Evolutionary conservation across 2,888 invertebrate genomes (phyloP).

Genomic region (Oasisia sp.): DNA sequence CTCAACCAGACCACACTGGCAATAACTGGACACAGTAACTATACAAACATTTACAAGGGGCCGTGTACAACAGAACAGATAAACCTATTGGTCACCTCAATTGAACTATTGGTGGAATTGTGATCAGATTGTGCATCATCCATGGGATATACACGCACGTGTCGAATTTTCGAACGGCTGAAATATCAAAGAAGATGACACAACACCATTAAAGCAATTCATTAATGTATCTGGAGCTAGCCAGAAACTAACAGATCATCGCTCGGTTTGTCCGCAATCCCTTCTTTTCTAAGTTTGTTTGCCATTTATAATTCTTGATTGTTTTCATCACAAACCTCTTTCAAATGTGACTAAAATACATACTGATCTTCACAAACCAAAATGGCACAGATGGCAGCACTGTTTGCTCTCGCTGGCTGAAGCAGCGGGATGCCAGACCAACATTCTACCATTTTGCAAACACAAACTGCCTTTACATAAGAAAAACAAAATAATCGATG

Average conservation of each 20-base stretch:
- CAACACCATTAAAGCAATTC: neutral
- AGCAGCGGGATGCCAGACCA: neutral
- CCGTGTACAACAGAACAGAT: neutral
- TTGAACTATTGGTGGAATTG: neutral
- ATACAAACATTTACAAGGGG: neutral
- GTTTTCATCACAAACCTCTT: slow-evolving; percentile 11
- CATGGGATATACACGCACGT: neutral
- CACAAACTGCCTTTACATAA: neutral
- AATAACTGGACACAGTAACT: neutral
- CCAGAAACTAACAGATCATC: neutral
- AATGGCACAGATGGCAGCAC: neutral
- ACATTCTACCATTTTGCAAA: neutral
- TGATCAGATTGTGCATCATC: neutral
- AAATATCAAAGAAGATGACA: slow-evolving; percentile 11
- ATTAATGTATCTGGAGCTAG: neutral
- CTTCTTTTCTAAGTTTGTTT: neutral
- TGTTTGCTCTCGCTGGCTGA: neutral
- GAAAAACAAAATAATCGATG: neutral
- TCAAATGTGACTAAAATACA: neutral
- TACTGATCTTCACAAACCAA: neutral
- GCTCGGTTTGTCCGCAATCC: neutral
- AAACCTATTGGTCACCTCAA: neutral
- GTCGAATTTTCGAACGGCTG: neutral
- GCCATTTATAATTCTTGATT: neutral
- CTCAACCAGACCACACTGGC: neutral